Evolutionary conservation across 1,140 invertebrate genomes (phyloP), one percentile per base, ranked within the genome.

Genomic region (Myzus persicae): DNA sequence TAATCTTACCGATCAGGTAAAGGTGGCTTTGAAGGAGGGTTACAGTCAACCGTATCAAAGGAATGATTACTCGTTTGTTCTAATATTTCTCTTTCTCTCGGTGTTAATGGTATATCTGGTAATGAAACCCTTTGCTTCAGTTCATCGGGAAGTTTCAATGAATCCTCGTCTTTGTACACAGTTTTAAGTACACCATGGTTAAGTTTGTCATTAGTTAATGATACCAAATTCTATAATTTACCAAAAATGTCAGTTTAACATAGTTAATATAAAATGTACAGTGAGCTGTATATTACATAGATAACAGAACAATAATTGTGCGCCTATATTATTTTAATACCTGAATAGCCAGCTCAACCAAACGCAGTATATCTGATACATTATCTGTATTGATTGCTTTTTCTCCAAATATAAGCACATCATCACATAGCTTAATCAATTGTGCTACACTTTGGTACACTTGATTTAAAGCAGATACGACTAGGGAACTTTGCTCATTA

Each of bases 391-490:
- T 96, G 94, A 97, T 94, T 81, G 96, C 96, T 93, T 97, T 96
- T 81, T 97, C 96, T 48, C 97, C 97, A 90, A 67, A 89, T 81
- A 93, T 90, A 94, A 99, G 95, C 81, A 98, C 97, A 95, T 98
- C 97, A 95, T 99, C 98, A 95, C 98, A 98, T 93, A 99, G 96
- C 94, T 97, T 97, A 94, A 99, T 97, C 93, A 99, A 96, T 95
- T 97, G 97, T 24, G 98, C 98, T 82, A 99, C 95, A 93, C 97
- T 97, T 94, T 98, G 97, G 94, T 98, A 98, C 44, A 99, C 97
- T 95, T 98, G 97, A 95, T 97, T 98, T 40, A 97, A 98, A 31
- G 98, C 97, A 44, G 97, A 98, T 93, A 96, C 95, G 94, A 97
- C 95, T 7, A 96, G 95, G 54, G 97, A 96, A 95, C 97, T 97